A percentile compares a stretch with the other conserved stretches of the same genome.
Evolutionary conservation across 2,113 vertebrate genomes (phyloP).

Genomic region (Eublepharis macularius): DNA sequence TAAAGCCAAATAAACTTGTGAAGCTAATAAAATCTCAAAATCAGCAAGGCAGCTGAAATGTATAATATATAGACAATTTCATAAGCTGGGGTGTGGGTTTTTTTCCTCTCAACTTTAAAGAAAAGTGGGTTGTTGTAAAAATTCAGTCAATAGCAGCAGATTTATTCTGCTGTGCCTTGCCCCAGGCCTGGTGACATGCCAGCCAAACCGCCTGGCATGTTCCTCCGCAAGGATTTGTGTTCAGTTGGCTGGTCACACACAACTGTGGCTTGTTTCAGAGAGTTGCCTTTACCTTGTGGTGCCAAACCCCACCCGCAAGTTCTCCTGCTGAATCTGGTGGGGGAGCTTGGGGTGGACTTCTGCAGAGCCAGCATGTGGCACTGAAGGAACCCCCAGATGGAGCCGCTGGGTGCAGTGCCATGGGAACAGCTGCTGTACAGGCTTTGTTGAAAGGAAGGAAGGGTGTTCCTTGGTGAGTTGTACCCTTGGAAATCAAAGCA

Average conservation of each 20-base stretch:
- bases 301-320: neutral
- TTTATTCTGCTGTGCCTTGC: accelerated
- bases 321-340: neutral
- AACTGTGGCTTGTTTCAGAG: accelerated
- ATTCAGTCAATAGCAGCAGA: accelerated
- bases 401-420: neutral
- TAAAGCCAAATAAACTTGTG: neutral
- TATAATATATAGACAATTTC: neutral
- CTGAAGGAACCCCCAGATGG: neutral
- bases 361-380: neutral
- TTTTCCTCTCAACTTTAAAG: neutral
- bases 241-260: accelerated
- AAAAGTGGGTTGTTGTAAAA: neutral
- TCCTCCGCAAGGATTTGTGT: accelerated
- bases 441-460: neutral
- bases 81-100: neutral
- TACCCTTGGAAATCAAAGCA: accelerated
- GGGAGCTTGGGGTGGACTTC: neutral
- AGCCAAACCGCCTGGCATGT: accelerated
- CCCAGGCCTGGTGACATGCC: accelerated
- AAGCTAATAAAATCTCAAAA: neutral
- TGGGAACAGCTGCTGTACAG: neutral
- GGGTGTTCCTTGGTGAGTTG: neutral
- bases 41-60: neutral
- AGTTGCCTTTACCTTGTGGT: neutral